phyloP scores from a whole-genome alignment of 1,140 invertebrate genomes.

The Drosophila cardini region DNA sequence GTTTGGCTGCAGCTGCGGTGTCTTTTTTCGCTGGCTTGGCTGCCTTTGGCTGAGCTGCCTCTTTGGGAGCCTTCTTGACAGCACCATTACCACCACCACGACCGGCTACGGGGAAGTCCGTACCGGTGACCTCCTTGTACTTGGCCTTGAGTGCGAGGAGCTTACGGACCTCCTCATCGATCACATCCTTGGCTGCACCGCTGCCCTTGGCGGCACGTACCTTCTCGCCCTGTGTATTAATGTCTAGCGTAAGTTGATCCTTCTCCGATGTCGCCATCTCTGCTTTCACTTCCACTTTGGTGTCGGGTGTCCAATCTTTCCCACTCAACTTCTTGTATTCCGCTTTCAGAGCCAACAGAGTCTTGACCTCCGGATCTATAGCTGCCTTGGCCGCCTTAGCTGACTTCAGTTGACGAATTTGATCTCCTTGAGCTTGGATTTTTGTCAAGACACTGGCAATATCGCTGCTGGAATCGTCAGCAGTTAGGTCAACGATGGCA shows the following conservation, averaged over 20 bases:
- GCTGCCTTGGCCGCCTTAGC: slow-evolving; percentile 87
- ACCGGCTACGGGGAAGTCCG: slow-evolving; percentile 87
- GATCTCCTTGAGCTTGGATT: slow-evolving; percentile 88
- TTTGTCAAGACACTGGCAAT: slow-evolving; percentile 61
- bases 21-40: slow-evolving; percentile 71
- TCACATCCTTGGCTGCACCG: slow-evolving; percentile 86
- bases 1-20: slow-evolving; percentile 13
- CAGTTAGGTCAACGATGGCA: slow-evolving; percentile 65
- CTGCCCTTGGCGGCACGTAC: slow-evolving; percentile 87
- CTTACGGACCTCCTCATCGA: slow-evolving; percentile 90
- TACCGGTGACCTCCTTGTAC: slow-evolving; percentile 91
- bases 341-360: slow-evolving; percentile 87
- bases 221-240: slow-evolving; percentile 87
- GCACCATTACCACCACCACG: slow-evolving; percentile 78
- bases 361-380: slow-evolving; percentile 88
- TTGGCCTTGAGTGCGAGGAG: slow-evolving; percentile 91
- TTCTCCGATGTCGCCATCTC: slow-evolving; percentile 52
- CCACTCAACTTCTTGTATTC: slow-evolving; percentile 88
- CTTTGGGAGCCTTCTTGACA: slow-evolving; percentile 67
- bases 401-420: slow-evolving; percentile 89
- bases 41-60: slow-evolving; percentile 54
- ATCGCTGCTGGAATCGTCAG: slow-evolving; percentile 39
- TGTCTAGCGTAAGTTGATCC: slow-evolving; percentile 80
- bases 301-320: slow-evolving; percentile 86
- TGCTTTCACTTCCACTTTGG: slow-evolving; percentile 61